Percentiles rank a stretch among this genome's conserved stretches.
These are phyloP conservation scores for Pipistrellus pipistrellus DNA, from an alignment of 2,797 vertebrate genomes.

Conservation along the genomic window DNA sequence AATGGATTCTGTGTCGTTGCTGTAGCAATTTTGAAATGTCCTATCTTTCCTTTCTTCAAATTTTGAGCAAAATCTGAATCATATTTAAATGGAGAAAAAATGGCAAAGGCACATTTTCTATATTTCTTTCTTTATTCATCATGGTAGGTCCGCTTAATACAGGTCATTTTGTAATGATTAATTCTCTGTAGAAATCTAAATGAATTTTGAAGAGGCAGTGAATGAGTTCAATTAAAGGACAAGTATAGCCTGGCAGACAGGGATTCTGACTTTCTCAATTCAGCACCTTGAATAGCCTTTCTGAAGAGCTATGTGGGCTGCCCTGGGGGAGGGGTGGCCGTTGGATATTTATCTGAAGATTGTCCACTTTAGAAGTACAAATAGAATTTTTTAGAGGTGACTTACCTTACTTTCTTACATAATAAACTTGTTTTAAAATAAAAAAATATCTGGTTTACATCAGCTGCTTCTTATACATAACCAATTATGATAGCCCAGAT, in stretches of 20 bases:
- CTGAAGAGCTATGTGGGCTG: constrained; percentile 35
- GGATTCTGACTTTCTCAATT: constrained; percentile 59
- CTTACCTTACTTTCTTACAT: constrained; percentile 54
- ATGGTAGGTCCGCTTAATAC: background rate
- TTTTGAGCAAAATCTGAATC: constrained; percentile 39
- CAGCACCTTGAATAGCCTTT: constrained; percentile 59
- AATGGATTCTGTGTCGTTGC: background rate
- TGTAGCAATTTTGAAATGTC: constrained; percentile 54
- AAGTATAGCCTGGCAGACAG: background rate
- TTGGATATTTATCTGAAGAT: constrained; percentile 58
- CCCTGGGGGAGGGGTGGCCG: background rate
- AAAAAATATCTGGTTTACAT: background rate
- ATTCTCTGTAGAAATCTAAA: constrained; percentile 75
- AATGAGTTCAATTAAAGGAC: constrained; percentile 66
- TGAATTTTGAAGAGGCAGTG: constrained; percentile 70
- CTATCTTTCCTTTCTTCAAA: constrained; percentile 17
- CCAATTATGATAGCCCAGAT: background rate
- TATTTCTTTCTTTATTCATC: background rate
- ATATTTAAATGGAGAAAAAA: constrained; percentile 32
- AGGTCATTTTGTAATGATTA: constrained; percentile 58
- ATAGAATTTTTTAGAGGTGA: constrained; percentile 37
- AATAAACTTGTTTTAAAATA: background rate
- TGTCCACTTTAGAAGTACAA: constrained; percentile 49
- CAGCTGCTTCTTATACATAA: background rate
- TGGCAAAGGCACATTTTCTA: background rate